Evolutionary conservation across 2,113 vertebrate genomes (phyloP).

Genomic region (Lutjanus erythropterus): DNA sequence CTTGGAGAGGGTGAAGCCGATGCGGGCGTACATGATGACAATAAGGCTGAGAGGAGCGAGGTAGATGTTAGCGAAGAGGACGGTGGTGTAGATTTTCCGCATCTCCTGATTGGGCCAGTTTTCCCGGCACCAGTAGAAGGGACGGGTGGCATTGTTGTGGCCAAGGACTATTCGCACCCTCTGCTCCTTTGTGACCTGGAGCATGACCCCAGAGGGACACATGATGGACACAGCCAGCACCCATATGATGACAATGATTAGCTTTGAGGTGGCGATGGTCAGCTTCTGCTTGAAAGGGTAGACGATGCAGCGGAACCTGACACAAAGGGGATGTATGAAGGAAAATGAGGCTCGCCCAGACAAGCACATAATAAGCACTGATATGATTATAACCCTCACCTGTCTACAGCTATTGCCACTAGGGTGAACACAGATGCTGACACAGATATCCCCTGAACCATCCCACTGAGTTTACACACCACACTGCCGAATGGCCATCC

Average conservation of each 20-base stretch:
- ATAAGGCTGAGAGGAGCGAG: slow-evolving; percentile 91
- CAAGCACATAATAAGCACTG: not conserved
- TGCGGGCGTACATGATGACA: slow-evolving; percentile 89
- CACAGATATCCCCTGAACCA: slow-evolving; percentile 93
- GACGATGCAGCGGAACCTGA: slow-evolving; percentile 92
- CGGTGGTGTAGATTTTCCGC: slow-evolving; percentile 93
- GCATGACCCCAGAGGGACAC: slow-evolving; percentile 93
- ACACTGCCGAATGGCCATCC: slow-evolving; percentile 94
- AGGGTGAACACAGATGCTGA: slow-evolving; percentile 93
- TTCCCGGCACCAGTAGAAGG: slow-evolving; percentile 93
- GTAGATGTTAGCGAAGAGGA: slow-evolving; percentile 94
- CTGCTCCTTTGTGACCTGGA: slow-evolving; percentile 89
- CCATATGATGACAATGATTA: slow-evolving; percentile 90
- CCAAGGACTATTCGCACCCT: slow-evolving; percentile 85
- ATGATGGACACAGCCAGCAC: slow-evolving; percentile 89
- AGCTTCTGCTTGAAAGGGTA: slow-evolving; percentile 94
- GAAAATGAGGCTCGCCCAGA: not conserved
- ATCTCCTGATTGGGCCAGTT: slow-evolving; percentile 92
- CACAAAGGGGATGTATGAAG: not conserved
- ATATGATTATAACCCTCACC: slow-evolving; percentile 77
- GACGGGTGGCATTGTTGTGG: slow-evolving; percentile 76
- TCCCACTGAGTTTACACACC: slow-evolving; percentile 91
- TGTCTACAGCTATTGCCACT: slow-evolving; percentile 92
- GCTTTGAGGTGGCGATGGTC: slow-evolving; percentile 82
- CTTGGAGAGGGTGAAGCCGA: slow-evolving; percentile 88